Conservation (phyloP, 2,797 vertebrate species). For the Chrysocyon brachyurus region DNA sequence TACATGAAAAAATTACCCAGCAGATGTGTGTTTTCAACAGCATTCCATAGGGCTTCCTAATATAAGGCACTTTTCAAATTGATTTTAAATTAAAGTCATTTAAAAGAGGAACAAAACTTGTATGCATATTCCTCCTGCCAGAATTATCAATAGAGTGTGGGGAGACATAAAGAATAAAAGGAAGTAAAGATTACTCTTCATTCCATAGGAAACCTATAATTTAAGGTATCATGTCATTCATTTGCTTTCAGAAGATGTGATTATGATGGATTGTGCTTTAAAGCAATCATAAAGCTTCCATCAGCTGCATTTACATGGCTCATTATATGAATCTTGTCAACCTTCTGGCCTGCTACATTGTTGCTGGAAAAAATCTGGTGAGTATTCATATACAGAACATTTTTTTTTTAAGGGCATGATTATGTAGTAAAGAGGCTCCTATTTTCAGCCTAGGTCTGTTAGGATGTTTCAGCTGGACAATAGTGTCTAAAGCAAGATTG, state of each 20-base stretch:
- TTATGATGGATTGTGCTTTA: conserved; percentile 56
- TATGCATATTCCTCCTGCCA: conserved; percentile 21
- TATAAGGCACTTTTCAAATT: conserved; percentile 51
- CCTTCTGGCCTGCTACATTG: background rate
- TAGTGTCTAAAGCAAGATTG: background rate
- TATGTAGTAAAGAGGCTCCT: background rate
- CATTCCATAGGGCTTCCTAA: conserved; percentile 53
- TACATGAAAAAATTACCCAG: conserved; percentile 61
- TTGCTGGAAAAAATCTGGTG: conserved; percentile 21
- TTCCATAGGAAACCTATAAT: conserved; percentile 53
- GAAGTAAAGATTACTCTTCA: conserved; percentile 53
- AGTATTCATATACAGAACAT: background rate
- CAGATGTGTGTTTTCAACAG: conserved; percentile 65
- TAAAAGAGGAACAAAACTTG: conserved; percentile 51
- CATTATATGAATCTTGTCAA: conserved; percentile 59
- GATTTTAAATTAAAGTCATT: conserved; percentile 72
- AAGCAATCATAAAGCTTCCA: conserved; percentile 63
- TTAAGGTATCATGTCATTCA: conserved; percentile 55
- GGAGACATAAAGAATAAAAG: conserved; percentile 60
- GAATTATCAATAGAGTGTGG: conserved; percentile 57
- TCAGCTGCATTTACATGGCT: conserved; percentile 46
- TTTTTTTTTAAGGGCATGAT: background rate
- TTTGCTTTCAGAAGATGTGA: conserved; percentile 63
- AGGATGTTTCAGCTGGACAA: conserved; percentile 31
- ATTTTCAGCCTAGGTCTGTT: background rate